Evolutionary conservation across 1,140 invertebrate genomes (phyloP).

Genomic region (Charaxes varanes): DNA sequence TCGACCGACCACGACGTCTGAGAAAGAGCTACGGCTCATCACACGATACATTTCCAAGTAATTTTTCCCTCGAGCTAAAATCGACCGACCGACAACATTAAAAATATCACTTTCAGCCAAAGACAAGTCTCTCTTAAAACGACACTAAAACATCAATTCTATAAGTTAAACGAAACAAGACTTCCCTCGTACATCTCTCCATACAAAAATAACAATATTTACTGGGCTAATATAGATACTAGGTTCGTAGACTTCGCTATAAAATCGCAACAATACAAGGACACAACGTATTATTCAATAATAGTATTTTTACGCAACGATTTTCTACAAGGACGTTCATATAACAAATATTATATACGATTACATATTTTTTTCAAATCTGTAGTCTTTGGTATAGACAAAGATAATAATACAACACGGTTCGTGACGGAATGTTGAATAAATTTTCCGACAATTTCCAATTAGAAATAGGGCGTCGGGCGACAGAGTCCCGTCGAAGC

Average conservation of each 20-base stretch:
- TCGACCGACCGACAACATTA: background rate
- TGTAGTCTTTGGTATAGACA: conserved; percentile 32
- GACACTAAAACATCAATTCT: conserved; percentile 2
- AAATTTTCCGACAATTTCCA: conserved; percentile 13
- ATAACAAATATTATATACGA: conserved; percentile 10
- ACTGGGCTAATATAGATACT: conserved; percentile 11
- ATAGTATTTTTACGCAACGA: conserved; percentile 1
- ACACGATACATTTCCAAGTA: background rate
- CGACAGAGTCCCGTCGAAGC: background rate
- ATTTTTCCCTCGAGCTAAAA: background rate
- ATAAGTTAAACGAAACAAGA: conserved; percentile 2
- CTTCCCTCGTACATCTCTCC: background rate
- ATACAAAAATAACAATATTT: conserved; percentile 24
- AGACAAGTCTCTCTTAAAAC: background rate
- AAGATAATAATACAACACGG: conserved; percentile 18
- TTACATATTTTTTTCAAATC: conserved; percentile 14
- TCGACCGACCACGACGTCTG: too few relatives aligned
- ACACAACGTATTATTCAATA: conserved; percentile 9
- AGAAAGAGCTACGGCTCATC: background rate
- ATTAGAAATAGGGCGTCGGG: conserved; percentile 1
- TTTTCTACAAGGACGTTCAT: conserved; percentile 5
- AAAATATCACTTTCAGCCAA: background rate
- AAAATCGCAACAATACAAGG: conserved; percentile 12
- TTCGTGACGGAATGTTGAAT: conserved; percentile 25
- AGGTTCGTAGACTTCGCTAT: conserved; percentile 12